Evolutionary conservation across 2,888 invertebrate genomes (phyloP), one percentile per base, ranked within the genome.

Genomic region (Candidula unifasciata): DNA sequence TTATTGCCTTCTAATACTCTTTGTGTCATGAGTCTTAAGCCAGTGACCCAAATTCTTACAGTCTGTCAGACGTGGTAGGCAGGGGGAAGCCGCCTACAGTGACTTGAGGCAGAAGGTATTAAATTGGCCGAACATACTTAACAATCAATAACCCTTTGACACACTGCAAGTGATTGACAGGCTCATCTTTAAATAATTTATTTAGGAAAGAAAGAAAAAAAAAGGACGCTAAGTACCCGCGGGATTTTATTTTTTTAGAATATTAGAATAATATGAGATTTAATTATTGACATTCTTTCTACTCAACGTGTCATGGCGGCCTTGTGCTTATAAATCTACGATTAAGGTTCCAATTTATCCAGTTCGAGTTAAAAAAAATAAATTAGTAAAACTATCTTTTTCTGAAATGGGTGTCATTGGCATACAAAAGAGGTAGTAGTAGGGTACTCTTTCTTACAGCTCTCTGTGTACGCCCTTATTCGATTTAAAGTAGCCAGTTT

Each of bases 81-180:
- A 44, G 44, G 44, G 44, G 44, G 44, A 44, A 44, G 44, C 44
- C 44, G 44, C 44, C 44, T 44, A 44, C 44, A 44, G 8, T 44
- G 13, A 44, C 6, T 44, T 13, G 44, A 44, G 44, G 13, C 44
- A 44, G 13, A 44, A 44, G 13, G 6, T 44, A 44, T 44, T 44
- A 44, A 44, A 44, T 44, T 44, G 13, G 44, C 44, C 44, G 44
- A 44, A 6, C 74, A 74, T 27, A 54, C 74, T 54, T 54, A 33
- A 74, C 74, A 74, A 54, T 74, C 54, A 74, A 52, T 74, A 24
- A 54, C 54, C 30, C 52, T 0, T n/a, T 54, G 74, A 74, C 74
- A 33, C 54, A 27, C 74, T 52, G 54, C 74, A 74, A 54, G 54
- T 74, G 74, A 74, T 54, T 74, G 74, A 74, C 74, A 74, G 13